Conservation (phyloP, 2,113 vertebrate genomes). For the Pseudopipra pipra region DNA sequence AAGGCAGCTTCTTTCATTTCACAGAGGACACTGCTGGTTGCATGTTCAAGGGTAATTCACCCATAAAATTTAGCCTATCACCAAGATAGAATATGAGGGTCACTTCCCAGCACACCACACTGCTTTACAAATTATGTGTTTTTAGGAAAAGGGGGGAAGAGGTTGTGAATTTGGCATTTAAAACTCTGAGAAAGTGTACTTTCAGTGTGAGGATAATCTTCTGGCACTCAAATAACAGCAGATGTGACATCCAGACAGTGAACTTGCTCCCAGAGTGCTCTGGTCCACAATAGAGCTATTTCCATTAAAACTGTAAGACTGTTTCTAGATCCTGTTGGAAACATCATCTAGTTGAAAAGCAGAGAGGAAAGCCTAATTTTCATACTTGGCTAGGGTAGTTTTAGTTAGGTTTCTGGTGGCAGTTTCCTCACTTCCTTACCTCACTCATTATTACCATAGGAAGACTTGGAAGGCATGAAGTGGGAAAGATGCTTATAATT, state of each 20-base stretch:
- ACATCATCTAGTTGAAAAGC: not conserved
- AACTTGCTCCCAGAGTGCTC: not conserved
- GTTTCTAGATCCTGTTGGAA: not conserved
- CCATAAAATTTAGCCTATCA: not conserved
- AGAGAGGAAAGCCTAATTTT: not conserved
- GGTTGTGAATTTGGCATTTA: not conserved
- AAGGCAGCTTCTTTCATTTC: not conserved
- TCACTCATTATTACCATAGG: not conserved
- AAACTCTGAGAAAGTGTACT: not conserved
- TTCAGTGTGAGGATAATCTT: not conserved
- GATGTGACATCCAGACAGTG: not conserved
- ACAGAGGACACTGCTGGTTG: not conserved
- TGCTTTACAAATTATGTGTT: not conserved
- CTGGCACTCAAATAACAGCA: not conserved
- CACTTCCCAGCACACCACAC: not conserved
- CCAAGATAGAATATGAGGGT: not conserved
- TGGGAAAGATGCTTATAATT: not conserved
- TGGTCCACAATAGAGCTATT: not conserved
- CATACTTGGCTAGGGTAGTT: not conserved
- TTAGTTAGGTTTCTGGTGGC: not conserved
- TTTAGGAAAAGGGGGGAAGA: not conserved
- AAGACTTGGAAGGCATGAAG: not conserved
- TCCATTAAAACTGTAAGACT: not conserved
- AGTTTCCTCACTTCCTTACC: not conserved
- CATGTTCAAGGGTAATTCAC: not conserved